A percentile compares a stretch with the other conserved stretches of the same genome.
These are phyloP conservation scores for Saccostrea cuccullata DNA, from an alignment of 1,140 invertebrate species.

Conservation along the genomic window DNA sequence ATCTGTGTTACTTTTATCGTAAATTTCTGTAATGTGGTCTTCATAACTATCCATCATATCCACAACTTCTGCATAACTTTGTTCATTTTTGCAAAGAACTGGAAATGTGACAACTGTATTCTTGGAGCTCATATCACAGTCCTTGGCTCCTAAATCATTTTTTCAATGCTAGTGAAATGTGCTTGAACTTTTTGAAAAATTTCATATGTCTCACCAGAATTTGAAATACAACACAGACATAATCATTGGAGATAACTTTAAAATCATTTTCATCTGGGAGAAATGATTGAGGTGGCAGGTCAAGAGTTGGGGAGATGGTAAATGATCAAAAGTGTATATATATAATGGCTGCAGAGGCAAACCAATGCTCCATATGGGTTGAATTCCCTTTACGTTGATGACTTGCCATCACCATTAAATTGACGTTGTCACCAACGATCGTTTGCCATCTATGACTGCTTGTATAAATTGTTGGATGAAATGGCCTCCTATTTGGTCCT, in stretches of 20 bases:
- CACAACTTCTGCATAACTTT: slow-evolving; percentile 5
- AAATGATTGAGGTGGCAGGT: neutral
- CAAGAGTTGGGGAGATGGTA: neutral
- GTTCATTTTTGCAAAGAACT: neutral
- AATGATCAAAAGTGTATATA: slow-evolving; percentile 5
- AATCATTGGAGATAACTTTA: slow-evolving; percentile 6
- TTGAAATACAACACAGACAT: neutral
- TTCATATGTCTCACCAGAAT: neutral
- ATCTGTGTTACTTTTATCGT: neutral
- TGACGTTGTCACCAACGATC: slow-evolving; percentile 48
- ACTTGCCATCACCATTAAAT: slow-evolving; percentile 34
- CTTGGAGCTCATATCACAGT: neutral
- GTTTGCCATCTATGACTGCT: slow-evolving; percentile 32
- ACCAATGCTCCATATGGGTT: slow-evolving; percentile 51
- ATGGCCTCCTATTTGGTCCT: slow-evolving; percentile 33
- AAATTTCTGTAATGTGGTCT: neutral
- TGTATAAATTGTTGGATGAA: slow-evolving; percentile 45
- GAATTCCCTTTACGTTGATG: neutral
- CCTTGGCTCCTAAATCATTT: neutral
- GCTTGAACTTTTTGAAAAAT: neutral
- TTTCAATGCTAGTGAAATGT: neutral
- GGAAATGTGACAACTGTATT: neutral
- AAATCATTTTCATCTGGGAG: neutral
- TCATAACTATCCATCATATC: neutral
- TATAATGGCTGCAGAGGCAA: neutral